Evolutionary conservation across 1,140 invertebrate species (phyloP), one percentile per base, ranked within the genome.

Genomic region (Bathynomus jamesi): DNA sequence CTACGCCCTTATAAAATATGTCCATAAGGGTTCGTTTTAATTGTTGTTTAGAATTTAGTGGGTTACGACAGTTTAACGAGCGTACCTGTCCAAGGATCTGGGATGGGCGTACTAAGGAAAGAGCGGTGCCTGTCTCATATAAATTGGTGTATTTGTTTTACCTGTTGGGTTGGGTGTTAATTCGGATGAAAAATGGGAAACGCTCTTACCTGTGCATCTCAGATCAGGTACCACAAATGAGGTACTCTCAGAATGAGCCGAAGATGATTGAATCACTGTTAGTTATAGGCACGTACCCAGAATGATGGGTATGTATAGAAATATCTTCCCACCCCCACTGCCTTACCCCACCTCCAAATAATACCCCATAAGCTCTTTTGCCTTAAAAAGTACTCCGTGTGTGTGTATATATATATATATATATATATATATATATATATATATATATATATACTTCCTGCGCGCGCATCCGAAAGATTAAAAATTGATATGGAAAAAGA

Each of bases 81-180:
- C 40, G 40, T 53, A 53, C 40, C 40, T 53, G 40, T 11, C 21
- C 21, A 17, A 17, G 13, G 40, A 53, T 53, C 40, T 11, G 40
- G 40, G 1, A 53, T 3, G 40, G 40, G 40, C 40, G 40, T 53
- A 53, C 40, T 21, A 60, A 60, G 66, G 13, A 32, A 65, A 69
- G 27, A 29, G 21, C 7, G 64, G 65, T 28, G 70, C 68, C 71
- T 70, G 71, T 65, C 67, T 28, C 67, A 61, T 71, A 73, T 70
- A 71, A 61, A 77, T 69, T 66, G 66, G 67, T 69, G 61, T 71
- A 74, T 74, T 73, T 75, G 62, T 74, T 75, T 75, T 72, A 64
- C 73, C 70, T 75, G 67, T 71, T 75, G 60, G 65, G 60, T 63
- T 53, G 73, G 60, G 72, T 70, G 72, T 74, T 74, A 74, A 74